Percentiles rank a stretch among this genome's conserved stretches.
These are phyloP conservation scores for Pyrgus malvae DNA, from an alignment of 2,888 invertebrate genomes.

Conservation along the genomic window DNA sequence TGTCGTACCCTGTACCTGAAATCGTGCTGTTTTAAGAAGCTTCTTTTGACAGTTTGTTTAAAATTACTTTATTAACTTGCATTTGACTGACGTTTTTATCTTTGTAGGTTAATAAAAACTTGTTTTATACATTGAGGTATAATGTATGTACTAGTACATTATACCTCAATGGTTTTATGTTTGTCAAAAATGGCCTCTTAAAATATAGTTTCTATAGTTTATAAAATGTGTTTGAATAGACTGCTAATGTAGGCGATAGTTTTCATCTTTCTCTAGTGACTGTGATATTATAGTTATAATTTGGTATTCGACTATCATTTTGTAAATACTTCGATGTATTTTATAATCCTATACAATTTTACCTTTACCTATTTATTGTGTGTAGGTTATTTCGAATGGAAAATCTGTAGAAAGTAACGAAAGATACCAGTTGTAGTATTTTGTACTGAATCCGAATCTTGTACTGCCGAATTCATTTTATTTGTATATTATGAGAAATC, in stretches of 20 bases:
- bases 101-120: too few species aligned
- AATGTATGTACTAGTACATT: too few species aligned
- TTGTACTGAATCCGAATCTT: slow-evolving; percentile 58
- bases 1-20: too few species aligned
- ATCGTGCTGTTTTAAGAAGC: too few species aligned
- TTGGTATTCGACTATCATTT: slow-evolving; percentile 64
- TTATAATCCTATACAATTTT: slow-evolving; percentile 81
- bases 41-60: too few species aligned
- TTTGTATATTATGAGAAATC: slow-evolving; percentile 56
- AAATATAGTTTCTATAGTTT: too few species aligned
- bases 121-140: too few species aligned
- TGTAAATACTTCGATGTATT: slow-evolving; percentile 74
- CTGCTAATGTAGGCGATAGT: slow-evolving; percentile 58
- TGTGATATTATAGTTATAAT: slow-evolving; percentile 78
- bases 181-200: too few species aligned
- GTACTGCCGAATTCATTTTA: slow-evolving; percentile 45
- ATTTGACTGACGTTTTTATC: too few species aligned
- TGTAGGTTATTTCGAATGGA: slow-evolving; percentile 46
- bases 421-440: slow-evolving; percentile 50
- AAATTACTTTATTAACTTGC: too few species aligned
- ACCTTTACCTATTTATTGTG: slow-evolving; percentile 65
- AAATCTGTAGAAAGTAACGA: slow-evolving; percentile 41
- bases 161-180: too few species aligned
- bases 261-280: slow-evolving; percentile 76
- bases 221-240: slow-evolving; percentile 70